These are phyloP conservation scores for Dipodomys stephensi DNA, from an alignment of 2,113 vertebrate genomes.

Conservation along the genomic window DNA sequence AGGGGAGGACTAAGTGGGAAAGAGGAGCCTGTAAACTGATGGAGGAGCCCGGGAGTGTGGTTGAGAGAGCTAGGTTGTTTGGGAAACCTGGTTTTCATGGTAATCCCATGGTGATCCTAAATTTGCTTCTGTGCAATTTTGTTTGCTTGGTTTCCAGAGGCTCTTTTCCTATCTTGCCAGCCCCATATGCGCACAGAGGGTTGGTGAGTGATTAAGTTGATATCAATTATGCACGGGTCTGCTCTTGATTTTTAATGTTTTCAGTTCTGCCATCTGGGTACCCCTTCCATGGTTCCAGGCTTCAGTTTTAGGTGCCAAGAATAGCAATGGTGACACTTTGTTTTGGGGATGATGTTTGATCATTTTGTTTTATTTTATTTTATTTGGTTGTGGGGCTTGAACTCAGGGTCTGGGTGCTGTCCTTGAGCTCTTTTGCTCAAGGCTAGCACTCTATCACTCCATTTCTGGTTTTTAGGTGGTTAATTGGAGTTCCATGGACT, in stretches of 20 bases:
- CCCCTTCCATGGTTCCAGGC: not conserved
- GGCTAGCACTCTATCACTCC: no score
- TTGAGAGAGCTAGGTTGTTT: not conserved
- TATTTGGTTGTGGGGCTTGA: no score
- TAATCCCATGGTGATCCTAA: not conserved
- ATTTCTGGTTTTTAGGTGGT: no score
- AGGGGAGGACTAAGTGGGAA: not conserved
- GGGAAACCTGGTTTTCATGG: not conserved
- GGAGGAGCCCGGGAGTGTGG: not conserved
- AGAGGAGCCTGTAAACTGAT: not conserved
- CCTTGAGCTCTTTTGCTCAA: no score
- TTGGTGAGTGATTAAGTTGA: constrained; percentile 2
- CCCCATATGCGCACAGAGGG: not conserved
- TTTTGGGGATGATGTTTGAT: not conserved
- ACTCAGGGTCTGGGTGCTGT: no score
- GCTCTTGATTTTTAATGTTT: not conserved
- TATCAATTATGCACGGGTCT: not conserved
- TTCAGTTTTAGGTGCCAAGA: not conserved
- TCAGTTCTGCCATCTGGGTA: constrained; percentile 19
- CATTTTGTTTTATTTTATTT: no score
- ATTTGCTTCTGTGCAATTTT: not conserved
- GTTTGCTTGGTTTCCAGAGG: constrained; percentile 4
- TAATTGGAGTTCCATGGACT: no score
- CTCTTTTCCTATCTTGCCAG: constrained; percentile 4
- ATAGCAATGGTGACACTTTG: not conserved